A percentile compares a stretch with the other conserved stretches of the same genome.
Evolutionary conservation across 2,888 invertebrate genomes (phyloP).

Genomic region (Linnaemya vulpina): DNA sequence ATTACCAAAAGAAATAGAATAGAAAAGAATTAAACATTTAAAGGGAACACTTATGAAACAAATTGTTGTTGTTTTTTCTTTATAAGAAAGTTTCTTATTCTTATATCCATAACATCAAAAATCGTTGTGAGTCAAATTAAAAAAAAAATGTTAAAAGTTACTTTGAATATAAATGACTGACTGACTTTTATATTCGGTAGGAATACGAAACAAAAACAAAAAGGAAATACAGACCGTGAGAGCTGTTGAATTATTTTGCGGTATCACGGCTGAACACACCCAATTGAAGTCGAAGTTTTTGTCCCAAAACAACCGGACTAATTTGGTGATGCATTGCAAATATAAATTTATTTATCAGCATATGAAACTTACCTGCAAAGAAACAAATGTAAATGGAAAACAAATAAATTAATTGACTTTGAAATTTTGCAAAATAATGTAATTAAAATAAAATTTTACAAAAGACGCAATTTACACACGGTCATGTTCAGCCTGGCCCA

Average conservation of each 20-base stretch:
- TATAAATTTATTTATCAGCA: conserved; percentile 5
- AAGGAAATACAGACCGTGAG: conserved; percentile 34
- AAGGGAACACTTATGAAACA: neutral
- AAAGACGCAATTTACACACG: conserved; percentile 42
- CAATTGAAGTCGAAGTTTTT: neutral
- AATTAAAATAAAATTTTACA: conserved; percentile 17
- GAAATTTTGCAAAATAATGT: conserved; percentile 2
- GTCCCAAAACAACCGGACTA: conserved; percentile 21
- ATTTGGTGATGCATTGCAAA: conserved; percentile 20
- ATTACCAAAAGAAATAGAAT: neutral
- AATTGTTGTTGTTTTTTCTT: neutral
- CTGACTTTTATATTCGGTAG: no score
- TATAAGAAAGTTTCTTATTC: conserved; percentile 8
- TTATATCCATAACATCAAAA: no score
- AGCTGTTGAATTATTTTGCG: neutral
- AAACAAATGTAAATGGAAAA: conserved; percentile 45
- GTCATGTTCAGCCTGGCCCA: conserved; percentile 29
- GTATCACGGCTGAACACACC: conserved; percentile 13
- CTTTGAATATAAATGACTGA: no score
- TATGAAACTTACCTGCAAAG: conserved; percentile 65
- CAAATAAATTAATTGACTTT: conserved; percentile 57
- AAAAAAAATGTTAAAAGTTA: no score
- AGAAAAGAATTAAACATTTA: no score
- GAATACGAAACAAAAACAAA: neutral
- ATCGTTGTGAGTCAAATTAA: no score